These are phyloP conservation scores for Hoplias malabaricus DNA, from an alignment of 2,113 vertebrate genomes.

Conservation along the genomic window DNA sequence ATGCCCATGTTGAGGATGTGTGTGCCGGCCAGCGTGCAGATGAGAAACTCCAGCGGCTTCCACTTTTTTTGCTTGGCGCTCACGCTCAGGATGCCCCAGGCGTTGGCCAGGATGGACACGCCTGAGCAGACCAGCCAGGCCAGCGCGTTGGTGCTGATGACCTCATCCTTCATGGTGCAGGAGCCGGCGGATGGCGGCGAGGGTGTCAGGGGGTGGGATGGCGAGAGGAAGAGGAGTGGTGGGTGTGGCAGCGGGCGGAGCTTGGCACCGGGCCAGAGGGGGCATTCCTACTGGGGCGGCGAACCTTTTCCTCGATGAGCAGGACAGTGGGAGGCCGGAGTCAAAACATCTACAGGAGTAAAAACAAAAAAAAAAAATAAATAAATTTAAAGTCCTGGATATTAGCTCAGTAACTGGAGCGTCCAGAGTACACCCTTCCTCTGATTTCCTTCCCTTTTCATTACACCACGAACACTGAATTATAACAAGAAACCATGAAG, in stretches of 20 bases:
- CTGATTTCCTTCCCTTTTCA: too few species aligned
- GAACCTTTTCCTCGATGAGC: constrained; percentile 43
- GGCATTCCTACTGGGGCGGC: constrained; percentile 65
- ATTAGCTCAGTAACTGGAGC: too few species aligned
- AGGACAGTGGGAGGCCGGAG: constrained; percentile 58
- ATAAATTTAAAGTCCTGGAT: too few species aligned
- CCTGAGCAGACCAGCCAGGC: constrained; percentile 90
- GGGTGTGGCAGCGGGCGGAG: constrained; percentile 63
- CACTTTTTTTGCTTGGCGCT: constrained; percentile 94
- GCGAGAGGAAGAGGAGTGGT: constrained; percentile 59
- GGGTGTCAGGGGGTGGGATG: constrained; percentile 47
- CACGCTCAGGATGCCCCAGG: constrained; percentile 91
- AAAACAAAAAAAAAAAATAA: too few species aligned
- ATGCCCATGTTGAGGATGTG: constrained; percentile 91
- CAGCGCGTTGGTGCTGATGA: constrained; percentile 83
- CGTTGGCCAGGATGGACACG: constrained; percentile 87
- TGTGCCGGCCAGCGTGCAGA: constrained; percentile 87
- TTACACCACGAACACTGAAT: too few species aligned
- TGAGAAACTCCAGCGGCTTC: constrained; percentile 90
- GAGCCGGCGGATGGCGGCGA: constrained; percentile 59
- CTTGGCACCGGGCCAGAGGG: constrained; percentile 39
- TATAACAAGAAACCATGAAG: too few species aligned
- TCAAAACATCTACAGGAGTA: not conserved
- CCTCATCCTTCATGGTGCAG: constrained; percentile 86
- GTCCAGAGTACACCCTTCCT: too few species aligned